Percentiles rank a stretch among this genome's conserved stretches.
These are phyloP conservation scores for Oreotrochilus melanogaster DNA, from an alignment of 2,113 vertebrate genomes.

Conservation along the genomic window DNA sequence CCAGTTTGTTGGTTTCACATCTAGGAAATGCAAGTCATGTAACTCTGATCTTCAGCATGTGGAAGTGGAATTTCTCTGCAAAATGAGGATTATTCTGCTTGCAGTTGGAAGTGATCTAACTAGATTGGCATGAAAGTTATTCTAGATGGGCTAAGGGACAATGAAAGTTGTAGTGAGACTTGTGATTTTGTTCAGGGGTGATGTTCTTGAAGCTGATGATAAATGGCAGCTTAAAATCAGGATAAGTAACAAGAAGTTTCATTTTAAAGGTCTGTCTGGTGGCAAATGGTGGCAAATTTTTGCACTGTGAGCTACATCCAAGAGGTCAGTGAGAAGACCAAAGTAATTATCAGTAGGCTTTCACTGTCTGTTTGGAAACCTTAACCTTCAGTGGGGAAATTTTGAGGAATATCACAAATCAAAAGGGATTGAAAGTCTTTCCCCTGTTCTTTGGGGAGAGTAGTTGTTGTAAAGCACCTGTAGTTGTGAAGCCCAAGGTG, in stretches of 20 bases:
- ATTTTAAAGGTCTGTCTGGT: neutral
- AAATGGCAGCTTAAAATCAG: neutral
- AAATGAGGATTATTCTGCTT: neutral
- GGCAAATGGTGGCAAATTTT: neutral
- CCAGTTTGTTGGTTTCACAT: neutral
- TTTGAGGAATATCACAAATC: neutral
- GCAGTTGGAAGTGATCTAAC: neutral
- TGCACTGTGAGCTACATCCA: neutral
- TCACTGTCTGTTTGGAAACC: neutral
- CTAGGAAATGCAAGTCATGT: fast-evolving
- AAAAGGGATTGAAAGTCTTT: neutral
- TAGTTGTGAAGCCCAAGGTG: neutral
- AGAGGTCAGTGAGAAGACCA: neutral
- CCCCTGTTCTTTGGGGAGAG: neutral
- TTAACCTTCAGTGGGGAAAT: neutral
- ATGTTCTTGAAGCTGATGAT: neutral
- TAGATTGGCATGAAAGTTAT: neutral
- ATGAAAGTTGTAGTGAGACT: neutral
- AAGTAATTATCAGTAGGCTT: neutral
- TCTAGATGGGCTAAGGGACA: neutral
- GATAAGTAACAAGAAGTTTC: neutral
- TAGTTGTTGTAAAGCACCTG: neutral
- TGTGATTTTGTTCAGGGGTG: neutral
- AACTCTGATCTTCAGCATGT: neutral
- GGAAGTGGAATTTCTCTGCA: neutral